Evolutionary conservation across 2,888 invertebrate species (phyloP), one percentile per base, ranked within the genome.

Genomic region (Cheilosia vulpina): DNA sequence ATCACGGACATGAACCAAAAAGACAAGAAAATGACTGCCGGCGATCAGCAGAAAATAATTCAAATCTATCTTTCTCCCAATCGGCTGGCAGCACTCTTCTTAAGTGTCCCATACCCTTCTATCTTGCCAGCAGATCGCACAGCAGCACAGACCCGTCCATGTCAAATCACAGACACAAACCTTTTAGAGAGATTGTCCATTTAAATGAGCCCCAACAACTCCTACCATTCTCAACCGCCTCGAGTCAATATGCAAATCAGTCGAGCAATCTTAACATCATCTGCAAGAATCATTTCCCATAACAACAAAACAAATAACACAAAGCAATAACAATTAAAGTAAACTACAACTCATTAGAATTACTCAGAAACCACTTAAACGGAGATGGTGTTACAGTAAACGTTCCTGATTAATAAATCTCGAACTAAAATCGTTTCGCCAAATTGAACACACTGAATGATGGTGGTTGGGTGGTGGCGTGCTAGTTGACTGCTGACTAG

Each of bases 401-500:
- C 58, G 65, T 71, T 79, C 34, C 47, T 69, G 69, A 84, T 84
- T 79, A 79, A 84, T 79, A 84, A 84, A 84, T 84, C 79, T 75
- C 63, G 31, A 84, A 84, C 79, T 69, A 65, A 69, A 79, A 75
- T 75, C 69, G 69, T 84, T 75, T 53, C 65, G 47, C 79, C 41
- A 79, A 84, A 84, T 84, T 79, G 83, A 84, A 57, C 83, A 83
- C 41, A 38, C 21, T 79, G 17, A 13, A 13, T 52, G 24, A 21
- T 21, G 2, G 21, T 19, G 21, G 9, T 47, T 27, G 27, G 27
- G 27, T 27, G 6, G 27, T 27, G 27, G 27, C 27, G 27, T 27
- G 45, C n/a, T 21, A 6, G 50, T 19, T 19, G 19, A 2, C 11
- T 13, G 13, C 21, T 52, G 19, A 24, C 21, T 21, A 11, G 5